Conservation (phyloP, 2,113 vertebrate species). For the Nesogale talazaci region DNA sequence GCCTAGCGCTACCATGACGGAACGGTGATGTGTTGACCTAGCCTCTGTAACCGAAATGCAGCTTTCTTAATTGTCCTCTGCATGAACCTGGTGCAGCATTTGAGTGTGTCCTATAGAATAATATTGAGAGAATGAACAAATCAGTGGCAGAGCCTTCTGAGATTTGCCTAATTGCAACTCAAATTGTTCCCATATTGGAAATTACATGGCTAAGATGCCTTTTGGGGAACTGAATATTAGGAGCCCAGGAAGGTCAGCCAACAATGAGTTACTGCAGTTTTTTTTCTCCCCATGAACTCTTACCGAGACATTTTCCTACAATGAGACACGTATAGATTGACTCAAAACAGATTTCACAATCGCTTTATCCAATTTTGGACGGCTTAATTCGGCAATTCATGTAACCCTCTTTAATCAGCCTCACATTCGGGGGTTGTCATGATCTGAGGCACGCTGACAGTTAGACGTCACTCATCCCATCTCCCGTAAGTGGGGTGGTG, state of each 20-base stretch:
- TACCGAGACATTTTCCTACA: conserved; percentile 86
- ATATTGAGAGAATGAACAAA: conserved; percentile 90
- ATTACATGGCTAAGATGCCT: conserved; percentile 91
- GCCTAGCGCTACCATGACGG: conserved; percentile 69
- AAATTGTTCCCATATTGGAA: conserved; percentile 95
- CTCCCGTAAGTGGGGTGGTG: background rate
- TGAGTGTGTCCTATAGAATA: conserved; percentile 88
- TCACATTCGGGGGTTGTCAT: conserved; percentile 63
- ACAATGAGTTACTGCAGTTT: conserved; percentile 83
- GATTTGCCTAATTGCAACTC: conserved; percentile 92
- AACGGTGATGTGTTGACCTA: conserved; percentile 82
- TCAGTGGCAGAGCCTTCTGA: conserved; percentile 91
- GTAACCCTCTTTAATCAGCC: conserved; percentile 83
- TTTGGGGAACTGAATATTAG: conserved; percentile 89
- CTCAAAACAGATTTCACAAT: conserved; percentile 89
- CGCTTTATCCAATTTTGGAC: conserved; percentile 87
- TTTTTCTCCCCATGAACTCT: conserved; percentile 83
- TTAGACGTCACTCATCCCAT: conserved; percentile 55
- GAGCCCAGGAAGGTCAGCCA: conserved; percentile 90
- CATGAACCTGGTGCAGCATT: conserved; percentile 87
- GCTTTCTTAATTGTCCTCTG: conserved; percentile 86
- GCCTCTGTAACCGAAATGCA: conserved; percentile 82
- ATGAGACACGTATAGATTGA: conserved; percentile 86
- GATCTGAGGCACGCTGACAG: conserved; percentile 64
- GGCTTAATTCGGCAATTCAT: conserved; percentile 85